Evolutionary conservation across 2,113 vertebrate genomes (phyloP).

Genomic region (Channa maculata): DNA sequence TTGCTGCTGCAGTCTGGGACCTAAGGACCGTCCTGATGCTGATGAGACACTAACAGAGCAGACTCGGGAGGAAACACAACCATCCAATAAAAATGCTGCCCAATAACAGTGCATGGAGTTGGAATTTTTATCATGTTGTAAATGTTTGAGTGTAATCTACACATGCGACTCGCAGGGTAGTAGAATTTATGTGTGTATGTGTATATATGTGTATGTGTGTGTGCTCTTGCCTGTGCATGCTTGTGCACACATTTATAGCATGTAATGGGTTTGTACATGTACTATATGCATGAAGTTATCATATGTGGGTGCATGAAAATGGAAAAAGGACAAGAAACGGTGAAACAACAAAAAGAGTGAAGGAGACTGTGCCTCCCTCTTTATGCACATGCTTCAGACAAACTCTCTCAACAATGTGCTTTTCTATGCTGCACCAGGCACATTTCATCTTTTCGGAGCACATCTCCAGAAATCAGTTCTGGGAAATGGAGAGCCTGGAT

Average conservation of each 20-base stretch:
- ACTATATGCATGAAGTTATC: slow-evolving; percentile 32
- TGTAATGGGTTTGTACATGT: slow-evolving; percentile 42
- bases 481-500: slow-evolving; percentile 64
- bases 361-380: slow-evolving; percentile 39
- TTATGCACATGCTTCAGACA: slow-evolving; percentile 60
- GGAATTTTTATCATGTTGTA: slow-evolving; percentile 63
- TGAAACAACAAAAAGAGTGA: slow-evolving; percentile 45
- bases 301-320: slow-evolving; percentile 43
- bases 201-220: slow-evolving; percentile 2
- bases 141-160: slow-evolving; percentile 62
- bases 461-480: slow-evolving; percentile 69
- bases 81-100: slow-evolving; percentile 64
- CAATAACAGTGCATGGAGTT: slow-evolving; percentile 51
- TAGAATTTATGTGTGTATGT: slow-evolving; percentile 18
- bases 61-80: slow-evolving; percentile 59
- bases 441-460: slow-evolving; percentile 74
- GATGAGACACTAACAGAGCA: slow-evolving; percentile 53
- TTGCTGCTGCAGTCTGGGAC: slow-evolving; percentile 63
- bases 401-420: slow-evolving; percentile 45
- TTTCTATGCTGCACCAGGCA: slow-evolving; percentile 62
- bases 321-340: slow-evolving; percentile 38
- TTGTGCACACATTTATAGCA: neutral
- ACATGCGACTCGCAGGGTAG: slow-evolving; percentile 56
- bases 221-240: slow-evolving; percentile 19
- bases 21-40: slow-evolving; percentile 53